A percentile compares a stretch with the other conserved stretches of the same genome.
Evolutionary conservation across 2,888 invertebrate genomes (phyloP).

Genomic region (Sesia bembeciformis): DNA sequence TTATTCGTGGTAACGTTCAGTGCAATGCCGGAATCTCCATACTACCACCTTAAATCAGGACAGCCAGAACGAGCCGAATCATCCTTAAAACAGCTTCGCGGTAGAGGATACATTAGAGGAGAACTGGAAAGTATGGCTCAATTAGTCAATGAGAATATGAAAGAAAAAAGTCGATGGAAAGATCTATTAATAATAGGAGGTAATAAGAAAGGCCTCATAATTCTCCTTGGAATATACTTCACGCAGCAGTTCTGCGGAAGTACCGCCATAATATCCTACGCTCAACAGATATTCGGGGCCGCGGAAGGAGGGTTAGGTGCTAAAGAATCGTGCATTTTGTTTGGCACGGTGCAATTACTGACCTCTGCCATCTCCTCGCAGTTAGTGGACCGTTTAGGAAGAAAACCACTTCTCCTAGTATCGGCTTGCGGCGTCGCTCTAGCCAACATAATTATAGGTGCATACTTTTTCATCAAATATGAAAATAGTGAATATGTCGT

Average conservation of each 20-base stretch:
- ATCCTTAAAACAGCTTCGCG: slow-evolving; percentile 73
- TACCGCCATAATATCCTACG: slow-evolving; percentile 73
- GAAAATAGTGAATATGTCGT: slow-evolving; percentile 54
- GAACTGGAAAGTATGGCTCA: slow-evolving; percentile 71
- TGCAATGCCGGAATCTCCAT: slow-evolving; percentile 80
- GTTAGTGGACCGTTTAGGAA: slow-evolving; percentile 76
- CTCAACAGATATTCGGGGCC: slow-evolving; percentile 76
- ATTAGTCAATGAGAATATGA: slow-evolving; percentile 69
- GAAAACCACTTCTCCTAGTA: slow-evolving; percentile 73
- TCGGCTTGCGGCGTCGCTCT: slow-evolving; percentile 73
- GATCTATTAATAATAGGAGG: slow-evolving; percentile 62
- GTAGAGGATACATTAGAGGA: slow-evolving; percentile 65
- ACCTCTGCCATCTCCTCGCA: slow-evolving; percentile 73
- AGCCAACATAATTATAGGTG: slow-evolving; percentile 67
- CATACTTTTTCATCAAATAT: slow-evolving; percentile 72
- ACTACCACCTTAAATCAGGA: slow-evolving; percentile 68
- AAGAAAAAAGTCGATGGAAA: slow-evolving; percentile 59
- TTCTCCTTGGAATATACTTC: slow-evolving; percentile 75
- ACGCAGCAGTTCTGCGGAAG: slow-evolving; percentile 77
- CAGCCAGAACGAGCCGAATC: slow-evolving; percentile 67
- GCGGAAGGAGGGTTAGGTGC: slow-evolving; percentile 63
- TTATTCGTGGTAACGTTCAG: slow-evolving; percentile 72
- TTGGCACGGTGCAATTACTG: slow-evolving; percentile 68
- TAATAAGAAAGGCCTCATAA: slow-evolving; percentile 72
- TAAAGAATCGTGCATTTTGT: slow-evolving; percentile 65